phyloP scores from a whole-genome alignment of 2,888 invertebrate species.

The Oxycera nigricornis region DNA sequence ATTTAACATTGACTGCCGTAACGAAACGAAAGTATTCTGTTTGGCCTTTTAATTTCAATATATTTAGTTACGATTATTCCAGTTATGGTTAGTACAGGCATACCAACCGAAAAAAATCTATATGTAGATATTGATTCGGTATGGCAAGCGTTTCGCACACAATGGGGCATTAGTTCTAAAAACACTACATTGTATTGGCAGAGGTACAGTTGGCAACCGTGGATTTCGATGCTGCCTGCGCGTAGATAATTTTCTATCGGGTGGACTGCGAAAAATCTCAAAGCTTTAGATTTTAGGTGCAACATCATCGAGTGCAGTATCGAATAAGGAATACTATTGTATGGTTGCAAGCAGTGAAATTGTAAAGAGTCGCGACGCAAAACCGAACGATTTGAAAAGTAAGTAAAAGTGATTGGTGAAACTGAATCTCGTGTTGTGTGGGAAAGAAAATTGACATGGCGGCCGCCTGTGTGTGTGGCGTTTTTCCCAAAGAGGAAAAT shows the following conservation, averaged over 20 bases:
- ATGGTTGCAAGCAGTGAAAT: not conserved
- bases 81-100: no score
- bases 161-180: no score
- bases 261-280: not conserved
- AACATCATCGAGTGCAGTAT: not conserved
- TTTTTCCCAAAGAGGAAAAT: not conserved
- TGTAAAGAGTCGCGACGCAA: not conserved
- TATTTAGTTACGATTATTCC: no score
- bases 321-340: not conserved
- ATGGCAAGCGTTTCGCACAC: no score
- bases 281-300: not conserved
- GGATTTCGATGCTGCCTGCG: no score
- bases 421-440: not conserved
- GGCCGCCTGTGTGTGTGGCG: constrained; percentile 12
- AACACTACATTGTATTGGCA: no score
- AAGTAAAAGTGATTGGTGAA: constrained; percentile 12
- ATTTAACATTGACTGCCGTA: no score
- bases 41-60: no score
- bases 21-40: no score
- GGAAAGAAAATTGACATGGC: constrained; percentile 16
- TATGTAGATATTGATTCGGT: no score
- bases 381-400: not conserved
- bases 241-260: not conserved
- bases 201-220: no score
- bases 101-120: no score